phyloP scores from a whole-genome alignment of 1,140 invertebrate genomes.

The Zaprionus africanus region DNA sequence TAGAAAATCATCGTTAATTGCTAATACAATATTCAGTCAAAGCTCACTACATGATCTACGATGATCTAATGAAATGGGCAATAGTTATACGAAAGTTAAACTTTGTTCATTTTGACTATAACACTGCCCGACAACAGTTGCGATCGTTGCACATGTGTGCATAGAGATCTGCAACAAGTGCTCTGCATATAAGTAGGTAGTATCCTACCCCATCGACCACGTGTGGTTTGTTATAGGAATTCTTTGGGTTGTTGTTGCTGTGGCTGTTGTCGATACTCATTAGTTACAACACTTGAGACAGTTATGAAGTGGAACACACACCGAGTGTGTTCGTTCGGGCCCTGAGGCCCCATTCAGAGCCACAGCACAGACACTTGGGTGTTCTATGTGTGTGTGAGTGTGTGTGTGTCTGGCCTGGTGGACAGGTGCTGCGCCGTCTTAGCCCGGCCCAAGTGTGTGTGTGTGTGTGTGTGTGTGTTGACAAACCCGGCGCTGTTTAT shows the following conservation, averaged over 20 bases:
- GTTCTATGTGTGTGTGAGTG: background rate
- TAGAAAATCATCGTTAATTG: no score
- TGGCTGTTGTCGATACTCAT: constrained; percentile 43
- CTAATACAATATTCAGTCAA: no score
- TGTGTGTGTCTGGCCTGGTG: constrained; percentile 18
- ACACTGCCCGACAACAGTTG: background rate
- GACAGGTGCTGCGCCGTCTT: constrained; percentile 2
- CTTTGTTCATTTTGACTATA: background rate
- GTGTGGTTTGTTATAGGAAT: constrained; percentile 35
- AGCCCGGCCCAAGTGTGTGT: constrained; percentile 19
- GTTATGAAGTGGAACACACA: constrained; percentile 62
- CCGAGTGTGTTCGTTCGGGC: background rate
- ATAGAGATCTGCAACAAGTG: background rate
- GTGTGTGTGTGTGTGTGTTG: constrained; percentile 43
- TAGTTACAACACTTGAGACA: constrained; percentile 72
- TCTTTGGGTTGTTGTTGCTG: background rate
- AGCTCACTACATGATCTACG: no score
- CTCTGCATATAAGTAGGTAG: constrained; percentile 5
- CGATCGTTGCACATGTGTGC: background rate
- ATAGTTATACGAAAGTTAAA: background rate
- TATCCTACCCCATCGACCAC: constrained; percentile 61
- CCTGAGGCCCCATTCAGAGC: background rate
- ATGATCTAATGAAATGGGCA: background rate
- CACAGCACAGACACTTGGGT: background rate
- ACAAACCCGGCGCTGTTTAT: constrained; percentile 67